Evolutionary conservation across 2,797 vertebrate genomes (phyloP).

Genomic region (Chrosomus eos): DNA sequence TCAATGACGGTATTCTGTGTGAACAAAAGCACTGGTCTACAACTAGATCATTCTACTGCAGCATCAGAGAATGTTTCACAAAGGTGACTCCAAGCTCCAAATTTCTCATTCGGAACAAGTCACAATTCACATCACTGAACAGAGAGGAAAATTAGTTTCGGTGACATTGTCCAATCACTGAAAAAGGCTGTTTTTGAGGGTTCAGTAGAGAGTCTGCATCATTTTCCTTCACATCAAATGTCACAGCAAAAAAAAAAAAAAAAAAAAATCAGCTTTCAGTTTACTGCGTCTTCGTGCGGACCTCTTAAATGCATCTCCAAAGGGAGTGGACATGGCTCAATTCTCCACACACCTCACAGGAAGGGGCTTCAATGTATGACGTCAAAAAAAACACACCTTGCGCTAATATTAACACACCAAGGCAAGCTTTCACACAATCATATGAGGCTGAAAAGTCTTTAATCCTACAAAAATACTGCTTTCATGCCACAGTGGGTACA

Average conservation of each 20-base stretch:
- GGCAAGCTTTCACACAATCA: constrained; percentile 42
- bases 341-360: constrained; percentile 51
- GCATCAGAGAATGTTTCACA: constrained; percentile 9
- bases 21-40: constrained; percentile 28
- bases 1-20: constrained; percentile 1
- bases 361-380: constrained; percentile 50
- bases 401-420: constrained; percentile 39
- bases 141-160: neutral
- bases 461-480: constrained; percentile 62
- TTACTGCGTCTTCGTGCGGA: constrained; percentile 16
- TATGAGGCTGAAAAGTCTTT: constrained; percentile 30
- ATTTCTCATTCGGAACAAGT: neutral
- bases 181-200: constrained; percentile 9
- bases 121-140: constrained; percentile 3
- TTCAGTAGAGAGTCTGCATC: constrained; percentile 15
- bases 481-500: constrained; percentile 53
- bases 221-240: constrained; percentile 40
- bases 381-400: neutral
- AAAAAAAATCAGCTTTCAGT: neutral
- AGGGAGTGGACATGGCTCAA: constrained; percentile 38
- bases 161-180: constrained; percentile 3
- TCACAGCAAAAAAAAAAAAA: neutral
- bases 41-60: neutral
- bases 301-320: constrained; percentile 12
- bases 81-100: neutral